Conservation (phyloP, 2,888 invertebrate species). For the Parnassius apollo region DNA sequence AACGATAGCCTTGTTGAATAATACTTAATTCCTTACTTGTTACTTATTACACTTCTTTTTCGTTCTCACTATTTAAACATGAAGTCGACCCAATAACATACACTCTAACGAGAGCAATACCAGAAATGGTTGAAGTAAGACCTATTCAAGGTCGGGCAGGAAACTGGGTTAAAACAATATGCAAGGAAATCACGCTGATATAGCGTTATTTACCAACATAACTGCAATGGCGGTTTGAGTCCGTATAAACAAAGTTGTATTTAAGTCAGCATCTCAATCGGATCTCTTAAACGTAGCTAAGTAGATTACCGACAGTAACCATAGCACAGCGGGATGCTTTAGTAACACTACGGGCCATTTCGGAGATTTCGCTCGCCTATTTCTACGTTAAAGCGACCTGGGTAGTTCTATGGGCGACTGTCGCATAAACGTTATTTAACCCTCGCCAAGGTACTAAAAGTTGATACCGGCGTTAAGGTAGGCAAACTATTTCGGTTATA, state of each 20-base stretch:
- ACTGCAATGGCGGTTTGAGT: constrained; percentile 1
- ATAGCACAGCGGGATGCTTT: constrained; percentile 13
- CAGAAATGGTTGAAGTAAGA: constrained; percentile 22
- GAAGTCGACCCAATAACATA: constrained; percentile 23
- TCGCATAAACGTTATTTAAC: constrained; percentile 24
- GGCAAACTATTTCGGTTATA: constrained; percentile 25
- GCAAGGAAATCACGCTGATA: constrained; percentile 12
- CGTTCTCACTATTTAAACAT: constrained; percentile 10
- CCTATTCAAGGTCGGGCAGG: constrained; percentile 21
- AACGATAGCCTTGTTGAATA: not conserved
- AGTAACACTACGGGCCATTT: constrained; percentile 19
- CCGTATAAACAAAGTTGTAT: constrained; percentile 8
- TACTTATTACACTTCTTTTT: constrained; percentile 6
- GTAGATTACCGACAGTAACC: constrained; percentile 17
- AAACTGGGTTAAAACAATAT: constrained; percentile 27
- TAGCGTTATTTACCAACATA: constrained; percentile 10
- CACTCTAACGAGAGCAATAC: constrained; percentile 22
- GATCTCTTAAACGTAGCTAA: constrained; percentile 6
- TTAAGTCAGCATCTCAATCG: constrained; percentile 3
- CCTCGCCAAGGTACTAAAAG: constrained; percentile 19
- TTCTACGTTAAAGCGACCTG: constrained; percentile 20
- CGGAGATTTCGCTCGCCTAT: constrained; percentile 22
- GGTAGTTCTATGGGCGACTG: constrained; percentile 9
- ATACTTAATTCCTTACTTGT: not conserved
- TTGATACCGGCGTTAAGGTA: constrained; percentile 25